Evolutionary conservation across 2,113 vertebrate species (phyloP).

Genomic region (Syrrhaptes paradoxus): DNA sequence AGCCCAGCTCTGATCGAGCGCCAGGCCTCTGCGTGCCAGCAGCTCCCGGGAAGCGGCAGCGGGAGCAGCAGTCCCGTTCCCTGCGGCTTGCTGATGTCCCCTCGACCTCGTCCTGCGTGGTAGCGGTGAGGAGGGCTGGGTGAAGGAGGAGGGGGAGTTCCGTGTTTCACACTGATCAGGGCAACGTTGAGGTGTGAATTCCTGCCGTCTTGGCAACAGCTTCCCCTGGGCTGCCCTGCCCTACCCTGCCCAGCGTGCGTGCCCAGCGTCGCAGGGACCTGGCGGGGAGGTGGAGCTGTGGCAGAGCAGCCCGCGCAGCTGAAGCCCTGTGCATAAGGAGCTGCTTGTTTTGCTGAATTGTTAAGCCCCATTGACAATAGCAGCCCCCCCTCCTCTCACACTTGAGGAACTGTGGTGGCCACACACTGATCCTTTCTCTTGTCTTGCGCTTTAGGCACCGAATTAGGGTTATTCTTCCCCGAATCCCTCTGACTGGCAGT

Average conservation of each 20-base stretch:
- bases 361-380: constrained; percentile 27
- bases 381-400: neutral
- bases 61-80: neutral
- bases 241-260: neutral
- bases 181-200: neutral
- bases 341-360: constrained; percentile 51
- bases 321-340: constrained; percentile 40
- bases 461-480: neutral
- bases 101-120: accelerated
- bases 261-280: neutral
- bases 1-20: neutral
- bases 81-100: neutral
- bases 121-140: neutral
- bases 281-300: neutral
- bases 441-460: neutral
- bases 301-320: constrained; percentile 35
- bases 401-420: neutral
- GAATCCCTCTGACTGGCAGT: neutral
- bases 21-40: neutral
- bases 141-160: neutral
- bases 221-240: neutral
- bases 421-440: constrained; percentile 47
- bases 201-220: neutral
- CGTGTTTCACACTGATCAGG: neutral
- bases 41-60: neutral